These are phyloP conservation scores for Lagopus leucura DNA, from an alignment of 2,113 vertebrate species.

Conservation along the genomic window DNA sequence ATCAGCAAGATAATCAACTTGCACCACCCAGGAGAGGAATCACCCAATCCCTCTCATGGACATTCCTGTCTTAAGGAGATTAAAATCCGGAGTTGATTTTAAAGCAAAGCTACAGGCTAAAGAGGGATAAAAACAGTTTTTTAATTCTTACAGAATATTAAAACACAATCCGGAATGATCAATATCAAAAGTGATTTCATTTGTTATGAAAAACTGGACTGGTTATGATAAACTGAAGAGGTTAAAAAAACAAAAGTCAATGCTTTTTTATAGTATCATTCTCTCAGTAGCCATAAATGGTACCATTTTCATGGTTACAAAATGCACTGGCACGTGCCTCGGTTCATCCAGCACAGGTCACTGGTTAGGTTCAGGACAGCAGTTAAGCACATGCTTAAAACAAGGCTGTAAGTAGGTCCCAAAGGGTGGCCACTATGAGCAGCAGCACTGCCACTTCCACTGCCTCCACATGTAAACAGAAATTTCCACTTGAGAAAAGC, in stretches of 20 bases:
- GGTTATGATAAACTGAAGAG: not conserved
- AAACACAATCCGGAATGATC: constrained; percentile 8
- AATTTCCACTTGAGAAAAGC: not conserved
- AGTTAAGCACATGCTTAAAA: not conserved
- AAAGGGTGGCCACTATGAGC: not conserved
- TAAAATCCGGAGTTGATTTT: constrained; percentile 42
- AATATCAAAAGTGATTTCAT: not conserved
- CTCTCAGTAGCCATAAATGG: constrained; percentile 8
- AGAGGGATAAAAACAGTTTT: constrained; percentile 34
- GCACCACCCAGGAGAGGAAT: constrained; percentile 41
- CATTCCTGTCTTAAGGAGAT: constrained; percentile 46
- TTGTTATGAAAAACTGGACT: constrained; percentile 14
- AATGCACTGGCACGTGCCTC: not conserved
- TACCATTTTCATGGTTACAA: not conserved
- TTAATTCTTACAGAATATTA: constrained; percentile 20
- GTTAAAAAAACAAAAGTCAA: not conserved
- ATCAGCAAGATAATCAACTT: constrained; percentile 53
- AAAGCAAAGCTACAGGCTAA: constrained; percentile 32
- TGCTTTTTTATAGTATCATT: constrained; percentile 8
- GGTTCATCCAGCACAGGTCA: constrained; percentile 24
- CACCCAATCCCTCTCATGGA: constrained; percentile 1
- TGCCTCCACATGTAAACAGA: fast-evolving
- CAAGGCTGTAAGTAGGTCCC: not conserved
- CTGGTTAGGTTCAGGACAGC: not conserved
- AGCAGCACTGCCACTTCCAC: not conserved